Evolutionary conservation across 2,113 vertebrate genomes (phyloP).

Genomic region (Microtus montanus): DNA sequence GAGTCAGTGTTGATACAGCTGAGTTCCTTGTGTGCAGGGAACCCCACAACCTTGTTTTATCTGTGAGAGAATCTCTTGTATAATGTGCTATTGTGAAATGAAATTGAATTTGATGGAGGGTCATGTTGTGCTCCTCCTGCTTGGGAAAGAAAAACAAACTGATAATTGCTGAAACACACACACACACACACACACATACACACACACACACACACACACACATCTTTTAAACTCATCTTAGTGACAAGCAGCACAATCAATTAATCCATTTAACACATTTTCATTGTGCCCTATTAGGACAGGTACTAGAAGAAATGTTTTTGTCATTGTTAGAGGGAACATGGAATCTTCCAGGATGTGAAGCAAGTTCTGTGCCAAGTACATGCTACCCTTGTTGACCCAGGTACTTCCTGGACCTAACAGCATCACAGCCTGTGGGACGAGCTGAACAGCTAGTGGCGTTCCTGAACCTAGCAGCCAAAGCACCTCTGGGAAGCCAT

Average conservation of each 20-base stretch:
- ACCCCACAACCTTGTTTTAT: not conserved
- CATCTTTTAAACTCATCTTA: constrained; percentile 5
- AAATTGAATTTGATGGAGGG: not conserved
- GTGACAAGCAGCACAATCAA: constrained; percentile 14
- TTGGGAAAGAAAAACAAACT: not conserved
- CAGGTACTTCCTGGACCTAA: not conserved
- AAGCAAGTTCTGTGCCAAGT: not conserved
- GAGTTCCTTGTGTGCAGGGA: not conserved
- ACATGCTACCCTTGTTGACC: not conserved
- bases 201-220: not conserved
- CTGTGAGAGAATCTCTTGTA: not conserved
- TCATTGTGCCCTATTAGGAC: not conserved
- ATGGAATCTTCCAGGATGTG: not conserved
- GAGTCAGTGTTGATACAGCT: not conserved
- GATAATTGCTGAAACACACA: not conserved
- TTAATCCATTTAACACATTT: not conserved
- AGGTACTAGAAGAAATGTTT: not conserved
- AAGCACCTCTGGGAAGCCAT: not conserved
- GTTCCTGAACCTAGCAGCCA: not conserved
- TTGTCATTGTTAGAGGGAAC: not conserved
- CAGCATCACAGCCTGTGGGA: fast-evolving
- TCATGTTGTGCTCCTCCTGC: not conserved
- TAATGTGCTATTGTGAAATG: not conserved
- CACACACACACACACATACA: no score
- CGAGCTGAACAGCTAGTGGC: not conserved